Conservation (phyloP, 2,888 invertebrate genomes). For the Bhutanitis thaidina region DNA sequence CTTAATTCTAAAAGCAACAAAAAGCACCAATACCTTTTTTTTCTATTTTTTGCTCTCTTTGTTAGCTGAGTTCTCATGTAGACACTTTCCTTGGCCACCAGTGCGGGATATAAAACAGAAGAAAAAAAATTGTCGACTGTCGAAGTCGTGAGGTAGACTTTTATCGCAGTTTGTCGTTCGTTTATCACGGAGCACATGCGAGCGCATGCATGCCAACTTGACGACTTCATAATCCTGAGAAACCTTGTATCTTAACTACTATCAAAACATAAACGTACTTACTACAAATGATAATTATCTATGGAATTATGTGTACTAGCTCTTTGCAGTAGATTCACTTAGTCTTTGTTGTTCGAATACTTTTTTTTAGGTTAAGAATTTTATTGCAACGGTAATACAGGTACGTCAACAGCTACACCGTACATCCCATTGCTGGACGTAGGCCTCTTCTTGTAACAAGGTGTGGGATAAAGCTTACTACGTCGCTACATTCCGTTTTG, state of each 20-base stretch:
- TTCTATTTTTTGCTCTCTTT: not conserved
- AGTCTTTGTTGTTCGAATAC: not conserved
- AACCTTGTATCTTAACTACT: conserved; percentile 27
- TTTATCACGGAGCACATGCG: conserved; percentile 16
- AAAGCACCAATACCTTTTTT: not conserved
- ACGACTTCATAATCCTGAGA: conserved; percentile 28
- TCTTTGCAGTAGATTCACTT: conserved; percentile 1
- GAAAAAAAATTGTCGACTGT: conserved; percentile 5
- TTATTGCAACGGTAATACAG: no score
- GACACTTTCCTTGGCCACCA: conserved; percentile 3
- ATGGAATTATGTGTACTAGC: conserved; percentile 4
- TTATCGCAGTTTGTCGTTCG: conserved; percentile 2
- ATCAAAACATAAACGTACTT: conserved; percentile 23
- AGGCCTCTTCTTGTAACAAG: no score
- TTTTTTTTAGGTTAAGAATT: no score
- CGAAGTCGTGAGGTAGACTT: conserved; percentile 13
- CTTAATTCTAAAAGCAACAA: no score
- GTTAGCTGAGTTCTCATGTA: not conserved
- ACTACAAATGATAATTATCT: conserved; percentile 24
- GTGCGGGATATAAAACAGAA: not conserved
- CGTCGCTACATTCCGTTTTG: no score
- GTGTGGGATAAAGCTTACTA: no score
- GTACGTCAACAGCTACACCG: no score
- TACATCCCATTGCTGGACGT: no score
- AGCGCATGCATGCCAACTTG: conserved; percentile 12